Conservation (phyloP, 2,113 vertebrate species). For the Xiphophorus maculatus region DNA sequence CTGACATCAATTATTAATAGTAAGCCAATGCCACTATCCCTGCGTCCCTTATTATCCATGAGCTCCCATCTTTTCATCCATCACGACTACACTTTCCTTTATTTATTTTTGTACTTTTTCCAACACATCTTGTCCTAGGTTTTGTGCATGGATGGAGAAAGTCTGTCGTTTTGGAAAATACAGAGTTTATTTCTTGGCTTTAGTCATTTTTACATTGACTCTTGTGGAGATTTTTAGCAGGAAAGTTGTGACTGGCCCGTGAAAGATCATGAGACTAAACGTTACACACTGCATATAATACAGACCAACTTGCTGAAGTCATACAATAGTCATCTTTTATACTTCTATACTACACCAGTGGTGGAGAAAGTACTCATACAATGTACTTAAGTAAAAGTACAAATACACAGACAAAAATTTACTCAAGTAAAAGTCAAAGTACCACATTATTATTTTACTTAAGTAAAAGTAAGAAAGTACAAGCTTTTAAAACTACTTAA, state of each 20-base stretch:
- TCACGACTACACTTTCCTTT: slow-evolving; percentile 37
- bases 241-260: slow-evolving; percentile 60
- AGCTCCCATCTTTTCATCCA: slow-evolving; percentile 47
- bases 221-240: slow-evolving; percentile 39
- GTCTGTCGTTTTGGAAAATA: slow-evolving; percentile 9
- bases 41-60: slow-evolving; percentile 42
- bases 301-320: not conserved
- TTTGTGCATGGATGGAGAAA: not conserved
- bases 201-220: slow-evolving; percentile 46
- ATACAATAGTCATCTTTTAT: not conserved
- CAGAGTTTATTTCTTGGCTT: slow-evolving; percentile 30
- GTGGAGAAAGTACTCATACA: no score
- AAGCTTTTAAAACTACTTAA: no score
- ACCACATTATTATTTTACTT: no score
- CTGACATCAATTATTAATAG: slow-evolving; percentile 79
- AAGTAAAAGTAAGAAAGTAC: no score
- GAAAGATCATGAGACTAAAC: slow-evolving; percentile 37
- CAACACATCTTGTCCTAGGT: not conserved
- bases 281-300: not conserved
- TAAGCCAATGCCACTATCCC: slow-evolving; percentile 68
- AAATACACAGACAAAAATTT: no score
- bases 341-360: not conserved
- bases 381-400: no score
- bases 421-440: no score
- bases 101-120: slow-evolving; percentile 28